Evolutionary conservation across 2,797 vertebrate species (phyloP).

Genomic region (Pangasius macronema): DNA sequence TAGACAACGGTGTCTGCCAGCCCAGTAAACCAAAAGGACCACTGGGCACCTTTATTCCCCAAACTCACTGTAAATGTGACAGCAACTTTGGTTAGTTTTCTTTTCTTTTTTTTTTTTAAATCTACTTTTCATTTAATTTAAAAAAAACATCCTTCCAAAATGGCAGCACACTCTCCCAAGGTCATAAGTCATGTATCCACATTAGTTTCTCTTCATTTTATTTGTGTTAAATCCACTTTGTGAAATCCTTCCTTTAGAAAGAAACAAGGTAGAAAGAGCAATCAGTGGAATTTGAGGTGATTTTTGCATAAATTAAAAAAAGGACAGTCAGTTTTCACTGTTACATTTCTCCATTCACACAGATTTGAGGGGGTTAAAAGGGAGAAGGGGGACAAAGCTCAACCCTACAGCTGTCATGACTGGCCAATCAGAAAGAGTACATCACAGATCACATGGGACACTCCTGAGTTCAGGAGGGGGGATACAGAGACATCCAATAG

Average conservation of each 20-base stretch:
- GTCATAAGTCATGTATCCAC: conserved; percentile 71
- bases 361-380: conserved; percentile 59
- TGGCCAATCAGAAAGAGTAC: conserved; percentile 99
- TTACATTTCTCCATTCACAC: conserved; percentile 88
- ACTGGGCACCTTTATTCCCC: conserved; percentile 82
- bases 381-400: conserved; percentile 44
- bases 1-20: conserved; percentile 73
- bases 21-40: conserved; percentile 65
- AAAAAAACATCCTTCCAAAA: conserved; percentile 82
- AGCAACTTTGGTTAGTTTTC: conserved; percentile 97
- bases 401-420: conserved; percentile 96
- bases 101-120: conserved; percentile 60
- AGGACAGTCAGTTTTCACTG: conserved; percentile 73
- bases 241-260: conserved; percentile 86
- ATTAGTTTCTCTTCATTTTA: conserved; percentile 58
- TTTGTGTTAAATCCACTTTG: conserved; percentile 73
- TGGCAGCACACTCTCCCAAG: conserved; percentile 85
- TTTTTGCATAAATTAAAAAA: conserved; percentile 99
- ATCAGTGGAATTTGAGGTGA: conserved; percentile 98
- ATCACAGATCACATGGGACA: conserved; percentile 98
- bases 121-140: conserved; percentile 71
- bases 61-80: conserved; percentile 99
- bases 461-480: conserved; percentile 98
- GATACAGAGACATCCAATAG: conserved; percentile 99
- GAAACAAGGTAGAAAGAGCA: conserved; percentile 81